Conservation (phyloP, 2,113 vertebrate species). For the Ahaetulla prasina region DNA sequence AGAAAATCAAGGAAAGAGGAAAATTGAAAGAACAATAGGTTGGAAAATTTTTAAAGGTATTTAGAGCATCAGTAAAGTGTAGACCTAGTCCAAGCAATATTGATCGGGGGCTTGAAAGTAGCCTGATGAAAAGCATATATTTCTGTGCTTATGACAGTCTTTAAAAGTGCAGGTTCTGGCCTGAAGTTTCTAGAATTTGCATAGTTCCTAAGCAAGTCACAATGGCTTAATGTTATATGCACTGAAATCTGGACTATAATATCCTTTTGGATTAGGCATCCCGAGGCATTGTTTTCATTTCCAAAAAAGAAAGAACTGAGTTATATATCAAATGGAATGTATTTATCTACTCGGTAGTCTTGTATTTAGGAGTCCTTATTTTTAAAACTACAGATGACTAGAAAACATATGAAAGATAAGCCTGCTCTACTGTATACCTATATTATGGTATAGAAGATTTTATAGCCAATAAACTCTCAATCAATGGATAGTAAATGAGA, state of each 20-base stretch:
- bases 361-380: not conserved
- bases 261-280: not conserved
- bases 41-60: not conserved
- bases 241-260: not conserved
- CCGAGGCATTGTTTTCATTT: not conserved
- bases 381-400: not conserved
- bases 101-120: not conserved
- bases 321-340: not conserved
- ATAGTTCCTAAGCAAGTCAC: not conserved
- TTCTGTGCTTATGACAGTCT: not conserved
- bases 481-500: slow-evolving; percentile 20
- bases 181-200: not conserved
- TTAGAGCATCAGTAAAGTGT: not conserved
- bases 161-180: not conserved
- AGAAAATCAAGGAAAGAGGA: not conserved
- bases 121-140: not conserved
- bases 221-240: not conserved
- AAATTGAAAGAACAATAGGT: not conserved
- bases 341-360: not conserved
- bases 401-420: slow-evolving; percentile 28
- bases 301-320: not conserved
- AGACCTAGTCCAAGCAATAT: fast-evolving
- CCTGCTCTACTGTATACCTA: not conserved
- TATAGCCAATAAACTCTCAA: not conserved
- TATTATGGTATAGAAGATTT: not conserved